Base-by-base conservation (phyloP, 2,113 vertebrate genomes). In the Alethe diademata region DNA sequence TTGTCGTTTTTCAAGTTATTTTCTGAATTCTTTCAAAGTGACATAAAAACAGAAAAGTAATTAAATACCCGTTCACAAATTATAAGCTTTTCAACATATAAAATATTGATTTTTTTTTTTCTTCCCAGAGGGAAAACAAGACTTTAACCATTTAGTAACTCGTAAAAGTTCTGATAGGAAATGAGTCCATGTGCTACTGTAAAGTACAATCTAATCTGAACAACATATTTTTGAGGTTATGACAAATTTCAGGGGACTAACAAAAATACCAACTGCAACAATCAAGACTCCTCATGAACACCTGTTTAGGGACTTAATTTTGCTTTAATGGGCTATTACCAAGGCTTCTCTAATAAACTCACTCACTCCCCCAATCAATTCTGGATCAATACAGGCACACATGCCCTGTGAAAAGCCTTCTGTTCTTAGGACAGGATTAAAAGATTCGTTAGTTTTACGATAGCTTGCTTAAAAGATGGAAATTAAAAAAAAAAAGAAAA, bases 331-430 rank as follows among this genome's bases (percentile, higher is more conserved):
- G 97, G 96, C 95, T 95, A 94, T 85, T 96, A 97, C 84, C 91
- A 93, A 96, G 90, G 96, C 97, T 97, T 96, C 92, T 93, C 90
- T 96, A 95, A 96, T 95, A 97, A 96, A 96, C 95, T 94, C 91
- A 62, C 79, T 92, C 0, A 7, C 38, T 58, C 91, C 45, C 36
- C 36, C 43, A 98, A 98, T 98, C 98, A 98, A 98, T 98, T 96
- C 61, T 96, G 97, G 97, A 98, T 98, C 98, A 97, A 98, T 98
- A 98, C 62, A 97, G 97, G 95, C 97, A 97, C 98, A 97, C 92
- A 95, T 94, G 96, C 90, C 94, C 78, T 89, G 92, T 97, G 86
- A 62, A 83, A 24, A 93, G 95, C 98, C 98, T 97, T 98, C 98
- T 98, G 98, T 98, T 97, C 95, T 87, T 80, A 90, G 94, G 94